phyloP scores from a whole-genome alignment of 2,113 vertebrate genomes.

The Eulemur macaco region DNA sequence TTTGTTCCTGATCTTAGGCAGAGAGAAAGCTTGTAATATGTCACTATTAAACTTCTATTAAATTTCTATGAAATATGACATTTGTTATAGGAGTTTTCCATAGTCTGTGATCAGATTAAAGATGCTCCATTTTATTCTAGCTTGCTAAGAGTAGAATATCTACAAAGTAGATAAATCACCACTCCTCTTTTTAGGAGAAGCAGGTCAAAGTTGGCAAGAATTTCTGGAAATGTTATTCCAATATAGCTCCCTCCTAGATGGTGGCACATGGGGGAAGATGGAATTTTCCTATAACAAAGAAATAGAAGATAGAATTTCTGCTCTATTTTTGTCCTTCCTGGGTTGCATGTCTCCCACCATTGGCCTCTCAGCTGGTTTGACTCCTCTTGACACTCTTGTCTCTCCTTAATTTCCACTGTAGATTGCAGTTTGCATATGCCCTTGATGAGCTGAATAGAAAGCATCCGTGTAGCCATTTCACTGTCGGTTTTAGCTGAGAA shows the following conservation, averaged over 20 bases:
- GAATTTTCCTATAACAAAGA: neutral
- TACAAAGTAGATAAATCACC: neutral
- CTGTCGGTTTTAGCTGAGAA: neutral
- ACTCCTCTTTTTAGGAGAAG: neutral
- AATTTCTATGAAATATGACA: neutral
- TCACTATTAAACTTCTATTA: conserved; percentile 30
- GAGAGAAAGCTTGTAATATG: neutral
- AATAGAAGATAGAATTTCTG: neutral
- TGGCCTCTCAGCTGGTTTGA: neutral
- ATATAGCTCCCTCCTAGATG: neutral
- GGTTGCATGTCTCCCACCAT: neutral
- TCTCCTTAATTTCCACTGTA: neutral
- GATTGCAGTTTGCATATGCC: neutral
- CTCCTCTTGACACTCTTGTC: neutral
- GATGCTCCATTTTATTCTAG: neutral
- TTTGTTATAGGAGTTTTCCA: conserved; percentile 25
- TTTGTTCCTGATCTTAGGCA: neutral
- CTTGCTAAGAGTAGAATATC: neutral
- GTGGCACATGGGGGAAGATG: neutral
- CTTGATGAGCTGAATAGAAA: neutral
- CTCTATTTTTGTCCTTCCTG: neutral
- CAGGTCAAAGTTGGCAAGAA: neutral
- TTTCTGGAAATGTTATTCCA: neutral
- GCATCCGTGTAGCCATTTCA: neutral
- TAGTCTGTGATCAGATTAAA: conserved; percentile 14